These are phyloP conservation scores for Pyxicephalus adspersus DNA, from an alignment of 2,113 vertebrate genomes.

Conservation along the genomic window DNA sequence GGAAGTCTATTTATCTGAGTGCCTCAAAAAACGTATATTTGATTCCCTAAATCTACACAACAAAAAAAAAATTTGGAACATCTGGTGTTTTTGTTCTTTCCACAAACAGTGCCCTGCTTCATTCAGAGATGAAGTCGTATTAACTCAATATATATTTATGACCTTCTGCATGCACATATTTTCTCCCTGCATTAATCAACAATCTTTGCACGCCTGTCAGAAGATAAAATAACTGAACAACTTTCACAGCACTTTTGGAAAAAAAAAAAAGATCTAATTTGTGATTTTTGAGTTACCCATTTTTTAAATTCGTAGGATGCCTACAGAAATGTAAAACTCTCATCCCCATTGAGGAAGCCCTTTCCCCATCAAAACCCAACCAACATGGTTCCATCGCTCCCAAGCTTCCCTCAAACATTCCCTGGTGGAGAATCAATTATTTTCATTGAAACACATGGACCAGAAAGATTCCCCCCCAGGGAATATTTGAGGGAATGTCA, in stretches of 20 bases:
- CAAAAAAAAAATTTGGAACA: slow-evolving; percentile 27
- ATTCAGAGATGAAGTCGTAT: slow-evolving; percentile 38
- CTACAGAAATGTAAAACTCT: too few relatives aligned
- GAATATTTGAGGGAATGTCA: too few relatives aligned
- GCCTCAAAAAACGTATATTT: slow-evolving; percentile 21
- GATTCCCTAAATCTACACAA: slow-evolving; percentile 23
- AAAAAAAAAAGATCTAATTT: slow-evolving; percentile 19
- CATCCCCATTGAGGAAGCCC: too few relatives aligned
- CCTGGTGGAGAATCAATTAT: too few relatives aligned
- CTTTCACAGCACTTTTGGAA: slow-evolving; percentile 27
- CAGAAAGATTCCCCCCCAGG: too few relatives aligned
- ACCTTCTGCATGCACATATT: slow-evolving; percentile 41
- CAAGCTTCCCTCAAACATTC: too few relatives aligned
- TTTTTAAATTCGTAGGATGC: too few relatives aligned
- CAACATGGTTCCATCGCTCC: too few relatives aligned
- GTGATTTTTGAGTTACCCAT: slow-evolving; percentile 19
- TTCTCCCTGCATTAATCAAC: slow-evolving; percentile 4
- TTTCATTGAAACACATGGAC: too few relatives aligned
- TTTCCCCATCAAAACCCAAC: too few relatives aligned
- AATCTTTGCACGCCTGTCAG: slow-evolving; percentile 13
- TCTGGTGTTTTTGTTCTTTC: slow-evolving; percentile 50
- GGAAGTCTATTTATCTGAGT: neutral
- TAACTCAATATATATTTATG: slow-evolving; percentile 50
- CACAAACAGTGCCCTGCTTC: slow-evolving; percentile 17
- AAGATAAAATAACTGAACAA: slow-evolving; percentile 6